Percentiles rank a stretch among this genome's conserved stretches.
Conservation (phyloP, 1,140 invertebrate species). For the Nebria ingens region DNA sequence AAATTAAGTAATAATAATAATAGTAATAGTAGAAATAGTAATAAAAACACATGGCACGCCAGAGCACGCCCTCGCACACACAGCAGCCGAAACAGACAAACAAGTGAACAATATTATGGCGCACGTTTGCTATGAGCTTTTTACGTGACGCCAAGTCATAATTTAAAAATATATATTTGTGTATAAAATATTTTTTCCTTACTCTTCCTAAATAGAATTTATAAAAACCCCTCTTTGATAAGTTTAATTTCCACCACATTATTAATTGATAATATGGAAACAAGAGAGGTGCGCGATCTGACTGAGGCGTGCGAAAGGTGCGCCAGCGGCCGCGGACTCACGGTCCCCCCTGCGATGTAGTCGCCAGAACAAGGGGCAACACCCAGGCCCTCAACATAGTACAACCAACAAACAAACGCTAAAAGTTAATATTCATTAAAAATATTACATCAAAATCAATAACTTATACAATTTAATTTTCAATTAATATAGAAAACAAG, state of each 20-base stretch:
- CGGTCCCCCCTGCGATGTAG: slow-evolving; percentile 38
- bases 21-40: slow-evolving; percentile 37
- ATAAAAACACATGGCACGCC: slow-evolving; percentile 43
- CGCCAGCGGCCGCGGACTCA: slow-evolving; percentile 18
- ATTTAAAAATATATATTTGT: too few relatives aligned
- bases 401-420: slow-evolving; percentile 12
- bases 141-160: too few relatives aligned
- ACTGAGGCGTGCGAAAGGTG: background rate
- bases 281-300: too few relatives aligned
- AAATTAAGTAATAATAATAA: slow-evolving; percentile 26
- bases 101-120: slow-evolving; percentile 15
- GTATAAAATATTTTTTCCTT: too few relatives aligned
- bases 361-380: slow-evolving; percentile 39
- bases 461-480: slow-evolving; percentile 18
- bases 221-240: too few relatives aligned
- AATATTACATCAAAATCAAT: slow-evolving; percentile 20
- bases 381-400: background rate
- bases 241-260: too few relatives aligned
- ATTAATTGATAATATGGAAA: too few relatives aligned
- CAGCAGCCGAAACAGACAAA: slow-evolving; percentile 33
- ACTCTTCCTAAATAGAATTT: too few relatives aligned
- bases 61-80: slow-evolving; percentile 30
- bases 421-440: slow-evolving; percentile 9
- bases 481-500: slow-evolving; percentile 19
- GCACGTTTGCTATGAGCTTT: background rate